Conservation (phyloP, 2,113 vertebrate genomes). For the Myxocyprinus asiaticus region DNA sequence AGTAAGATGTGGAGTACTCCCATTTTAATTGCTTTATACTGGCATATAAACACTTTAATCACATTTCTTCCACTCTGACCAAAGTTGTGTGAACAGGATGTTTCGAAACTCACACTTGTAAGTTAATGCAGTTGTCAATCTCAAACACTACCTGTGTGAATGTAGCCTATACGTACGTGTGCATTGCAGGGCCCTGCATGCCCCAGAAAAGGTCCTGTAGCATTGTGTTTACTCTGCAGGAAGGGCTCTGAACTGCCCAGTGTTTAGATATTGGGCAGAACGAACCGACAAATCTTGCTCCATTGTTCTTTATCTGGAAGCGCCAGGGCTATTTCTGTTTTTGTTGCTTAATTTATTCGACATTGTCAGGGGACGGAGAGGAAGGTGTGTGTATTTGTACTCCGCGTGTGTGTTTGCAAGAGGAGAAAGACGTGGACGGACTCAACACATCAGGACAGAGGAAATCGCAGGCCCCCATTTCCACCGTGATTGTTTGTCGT, state of each 20-base stretch:
- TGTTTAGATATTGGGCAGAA: constrained; percentile 77
- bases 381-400: constrained; percentile 62
- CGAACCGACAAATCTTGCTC: constrained; percentile 63
- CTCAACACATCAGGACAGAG: constrained; percentile 58
- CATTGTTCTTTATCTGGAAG: constrained; percentile 82
- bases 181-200: constrained; percentile 52
- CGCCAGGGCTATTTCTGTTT: constrained; percentile 78
- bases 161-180: constrained; percentile 15
- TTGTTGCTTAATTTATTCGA: constrained; percentile 78
- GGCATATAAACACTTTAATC: no score
- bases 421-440: constrained; percentile 46
- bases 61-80: no score
- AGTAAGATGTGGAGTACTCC: no score
- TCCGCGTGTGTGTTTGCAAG: constrained; percentile 46
- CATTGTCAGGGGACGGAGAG: constrained; percentile 73
- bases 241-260: constrained; percentile 68
- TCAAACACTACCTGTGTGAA: no score
- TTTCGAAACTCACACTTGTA: no score
- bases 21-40: no score
- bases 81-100: no score
- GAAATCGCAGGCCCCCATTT: constrained; percentile 68
- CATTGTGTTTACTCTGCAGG: constrained; percentile 79
- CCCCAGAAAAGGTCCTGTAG: constrained; percentile 74
- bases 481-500: constrained; percentile 66
- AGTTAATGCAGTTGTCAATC: no score